Base-by-base conservation (phyloP, 2,797 vertebrate species). In the Syngnathus rostellatus region DNA sequence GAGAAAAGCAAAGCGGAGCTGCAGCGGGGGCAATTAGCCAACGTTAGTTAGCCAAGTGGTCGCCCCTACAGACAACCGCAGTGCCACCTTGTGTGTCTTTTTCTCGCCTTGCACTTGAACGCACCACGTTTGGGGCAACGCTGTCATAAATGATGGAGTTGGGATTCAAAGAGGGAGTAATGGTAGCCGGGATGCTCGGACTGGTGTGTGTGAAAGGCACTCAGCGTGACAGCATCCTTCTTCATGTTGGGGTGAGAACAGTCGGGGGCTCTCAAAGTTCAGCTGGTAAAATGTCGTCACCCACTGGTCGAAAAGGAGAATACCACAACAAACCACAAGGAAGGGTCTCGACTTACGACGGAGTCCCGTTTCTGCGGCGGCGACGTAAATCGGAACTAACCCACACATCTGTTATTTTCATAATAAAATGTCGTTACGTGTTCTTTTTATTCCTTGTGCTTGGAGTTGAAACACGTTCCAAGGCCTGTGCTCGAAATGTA, bases 81-180 rank as follows among this genome's bases (percentile, higher is more conserved):
- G 75, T 81, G 87, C 83, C 85, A 89, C 86, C 86, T 89, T 17
- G 86, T 88, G 40, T 80, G 51, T 85, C 79, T 83, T 78, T 75
- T 84, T 80, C 53, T 46, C 67, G 67, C 57, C 69, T 65, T 16
- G 70, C 51, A 81, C 48, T 50, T 74, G 65, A 79, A 60, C 78
- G 63, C 69, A 82, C 58, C 79, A 81, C 80, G 82, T 82, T 86
- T 78, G 81, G 79, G 77, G 73, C 66, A 78, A 80, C 68, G 83
- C 77, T 89, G 86, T 90, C 85, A 91, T 90, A 81, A 87, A 87
- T 90, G 87, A 86, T 88, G 83, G 84, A 85, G 76, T 88, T 89
- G 70, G 86, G 80, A 79, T 84, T 90, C 86, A 85, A 66, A 88
- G 85, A 88, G 83, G 85, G 84, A 91, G 83, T 89, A 89, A 90